Percentiles rank a stretch among this genome's conserved stretches.
Evolutionary conservation across 2,888 invertebrate species (phyloP).

Genomic region (Cheilosia scutellata): DNA sequence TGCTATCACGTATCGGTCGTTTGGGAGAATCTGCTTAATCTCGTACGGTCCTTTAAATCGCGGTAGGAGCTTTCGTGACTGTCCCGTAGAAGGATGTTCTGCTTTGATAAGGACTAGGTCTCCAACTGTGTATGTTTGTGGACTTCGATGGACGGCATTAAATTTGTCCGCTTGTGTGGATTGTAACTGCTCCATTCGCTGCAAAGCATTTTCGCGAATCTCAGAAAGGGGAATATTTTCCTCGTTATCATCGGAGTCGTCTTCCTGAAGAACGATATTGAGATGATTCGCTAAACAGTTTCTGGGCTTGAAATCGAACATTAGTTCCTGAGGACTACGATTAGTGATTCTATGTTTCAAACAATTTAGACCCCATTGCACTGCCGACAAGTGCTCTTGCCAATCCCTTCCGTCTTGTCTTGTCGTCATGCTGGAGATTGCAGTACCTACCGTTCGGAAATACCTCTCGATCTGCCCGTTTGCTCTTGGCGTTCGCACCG

Average conservation of each 20-base stretch:
- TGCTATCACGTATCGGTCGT: no score
- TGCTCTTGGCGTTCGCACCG: slow-evolving; percentile 17
- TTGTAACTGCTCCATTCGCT: neutral
- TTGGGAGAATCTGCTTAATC: no score
- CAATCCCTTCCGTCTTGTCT: slow-evolving; percentile 2
- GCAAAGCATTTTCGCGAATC: neutral
- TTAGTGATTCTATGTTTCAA: slow-evolving; percentile 5
- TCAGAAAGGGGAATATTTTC: slow-evolving; percentile 10
- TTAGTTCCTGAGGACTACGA: slow-evolving; percentile 3
- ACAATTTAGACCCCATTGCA: slow-evolving; percentile 5
- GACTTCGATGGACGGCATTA: no score
- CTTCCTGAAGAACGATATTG: neutral
- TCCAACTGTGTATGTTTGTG: no score
- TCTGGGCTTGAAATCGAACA: slow-evolving; percentile 2
- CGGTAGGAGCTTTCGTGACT: no score
- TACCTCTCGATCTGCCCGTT: slow-evolving; percentile 17
- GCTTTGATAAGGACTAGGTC: no score
- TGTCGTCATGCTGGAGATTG: neutral
- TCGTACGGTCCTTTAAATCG: no score
- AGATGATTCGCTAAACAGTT: slow-evolving; percentile 1
- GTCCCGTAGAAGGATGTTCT: no score
- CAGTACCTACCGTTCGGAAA: slow-evolving; percentile 14
- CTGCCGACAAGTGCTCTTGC: slow-evolving; percentile 10
- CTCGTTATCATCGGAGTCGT: slow-evolving; percentile 5
- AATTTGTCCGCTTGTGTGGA: neutral